Base-by-base conservation (phyloP, 2,797 vertebrate genomes). In the Phalanger gymnotis region DNA sequence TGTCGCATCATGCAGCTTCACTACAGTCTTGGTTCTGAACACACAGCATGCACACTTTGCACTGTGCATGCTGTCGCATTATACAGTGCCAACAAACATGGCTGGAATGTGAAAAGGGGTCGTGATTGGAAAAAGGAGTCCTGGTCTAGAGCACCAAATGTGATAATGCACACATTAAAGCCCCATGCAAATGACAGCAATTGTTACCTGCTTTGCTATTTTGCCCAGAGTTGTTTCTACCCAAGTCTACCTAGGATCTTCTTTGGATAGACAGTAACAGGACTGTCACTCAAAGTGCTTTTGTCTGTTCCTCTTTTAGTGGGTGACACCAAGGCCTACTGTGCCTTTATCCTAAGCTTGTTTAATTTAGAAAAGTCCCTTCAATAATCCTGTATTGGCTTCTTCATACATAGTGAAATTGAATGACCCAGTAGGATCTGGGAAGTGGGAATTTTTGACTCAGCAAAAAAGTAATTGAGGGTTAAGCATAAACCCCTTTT, bases 291-390 rank as follows among this genome's bases (percentile, higher is more conserved):
- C 34, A n/a, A n/a, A 66, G 1, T 66, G 34, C 61, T 66, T 66
- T n/a, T 66, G 61, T 66, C 5, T n/a, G 14, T 14, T 66, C 14
- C 31, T 66, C 4, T 66, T 66, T 66, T n/a, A 66, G 12, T 66
- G 61, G 34, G 16, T n/a, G 34, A n/a, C 5, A n/a, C 14, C 1
- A 2, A 66, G 34, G 14, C 1, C n/a, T 66, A n/a, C 13, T 14
- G 34, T n/a, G 61, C 34, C n/a, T 66, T 66, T 66, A 66, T 66
- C 61, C 34, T 66, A 66, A 66, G 13, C 1, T 91, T 94, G 73
- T 11, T 31, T 93, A n/a, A 58, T 53, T 96, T 90, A 55, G 56
- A 28, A 93, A 95, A 96, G 90, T 53, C 25, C 5, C 47, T 66
- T 0, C 95, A 54, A 90, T n/a, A 53, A 81, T 40, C n/a, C 7